Conservation (phyloP, 2,888 invertebrate species). For the Drosophila acutilabella region DNA sequence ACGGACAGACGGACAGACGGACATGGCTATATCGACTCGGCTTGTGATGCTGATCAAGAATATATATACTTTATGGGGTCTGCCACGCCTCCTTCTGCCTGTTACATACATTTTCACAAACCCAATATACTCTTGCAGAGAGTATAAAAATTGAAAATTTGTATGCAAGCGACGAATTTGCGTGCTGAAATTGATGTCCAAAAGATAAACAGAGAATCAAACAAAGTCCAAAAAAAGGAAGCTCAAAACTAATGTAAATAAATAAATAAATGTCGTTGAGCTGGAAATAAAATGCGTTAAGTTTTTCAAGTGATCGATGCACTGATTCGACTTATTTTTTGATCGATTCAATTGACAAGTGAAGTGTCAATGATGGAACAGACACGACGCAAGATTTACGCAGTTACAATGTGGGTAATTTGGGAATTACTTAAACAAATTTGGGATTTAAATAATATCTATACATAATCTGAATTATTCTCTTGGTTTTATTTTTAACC, state of each 20-base stretch:
- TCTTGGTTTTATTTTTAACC: background rate
- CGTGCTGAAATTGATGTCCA: conserved; percentile 43
- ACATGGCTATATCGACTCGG: too few relatives aligned
- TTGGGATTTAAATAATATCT: background rate
- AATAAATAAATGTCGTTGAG: conserved; percentile 48
- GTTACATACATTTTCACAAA: too few relatives aligned
- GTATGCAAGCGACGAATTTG: conserved; percentile 15
- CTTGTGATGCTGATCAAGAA: too few relatives aligned
- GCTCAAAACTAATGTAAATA: background rate
- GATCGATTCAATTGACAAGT: conserved; percentile 68
- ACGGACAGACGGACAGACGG: too few relatives aligned
- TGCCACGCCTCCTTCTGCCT: too few relatives aligned
- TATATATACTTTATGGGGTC: too few relatives aligned
- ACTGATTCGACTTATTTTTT: conserved; percentile 45
- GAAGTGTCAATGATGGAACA: conserved; percentile 34
- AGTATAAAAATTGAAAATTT: conserved; percentile 12
- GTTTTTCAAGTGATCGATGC: conserved; percentile 42
- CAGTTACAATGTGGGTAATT: background rate
- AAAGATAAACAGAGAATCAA: conserved; percentile 30
- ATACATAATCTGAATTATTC: background rate
- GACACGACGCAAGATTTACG: conserved; percentile 36
- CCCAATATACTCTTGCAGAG: too few relatives aligned
- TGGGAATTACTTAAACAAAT: background rate
- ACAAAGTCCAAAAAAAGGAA: background rate
- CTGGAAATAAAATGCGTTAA: conserved; percentile 28